Base-by-base conservation (phyloP, 2,113 vertebrate species). In the Grallaria varia region DNA sequence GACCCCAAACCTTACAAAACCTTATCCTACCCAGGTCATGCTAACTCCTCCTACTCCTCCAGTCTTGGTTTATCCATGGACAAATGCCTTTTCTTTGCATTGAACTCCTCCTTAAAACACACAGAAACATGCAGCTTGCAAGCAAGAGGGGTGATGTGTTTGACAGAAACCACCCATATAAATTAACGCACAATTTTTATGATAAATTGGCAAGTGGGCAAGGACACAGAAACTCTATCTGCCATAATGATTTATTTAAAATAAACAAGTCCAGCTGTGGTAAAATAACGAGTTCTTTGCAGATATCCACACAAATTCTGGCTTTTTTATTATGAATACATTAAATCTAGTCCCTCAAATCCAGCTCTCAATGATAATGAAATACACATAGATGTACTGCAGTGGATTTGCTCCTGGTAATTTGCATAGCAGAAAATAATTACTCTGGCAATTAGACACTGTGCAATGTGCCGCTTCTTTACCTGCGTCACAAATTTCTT, bases 361-460 rank as follows among this genome's bases (percentile, higher is more conserved):
- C 89, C 84, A 87, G 86, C 39, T 82, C 84, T 79, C 67, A 60
- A 60, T 84, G 95, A 96, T 97, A 97, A 98, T 97, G 97, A 97
- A 98, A 97, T 97, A 84, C 78, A 95, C 42, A 62, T 86, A 79
- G 84, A 82, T 37, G 77, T 79, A 81, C 50, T 30, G 84, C 47
- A 66, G 85, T 86, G 67, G 91, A 95, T 96, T 93, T 94, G 82
- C 84, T 95, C 73, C 95, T 78, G 92, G 80, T 96, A 89, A 96
- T 96, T 97, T 97, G 67, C 93, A 95, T 64, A 80, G 89, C 66
- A 86, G 85, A 96, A 96, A 97, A 97, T 95, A 96, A 98, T 97
- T 94, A 96, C 88, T 84, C 92, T 86, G 67, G 88, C 95, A 96
- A 97, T 97, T 96, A 97, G 92, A 87, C 91, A 84, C 17, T 52